Evolutionary conservation across 2,888 invertebrate species (phyloP), one percentile per base, ranked within the genome.

Genomic region (Linnaemya tessellans): DNA sequence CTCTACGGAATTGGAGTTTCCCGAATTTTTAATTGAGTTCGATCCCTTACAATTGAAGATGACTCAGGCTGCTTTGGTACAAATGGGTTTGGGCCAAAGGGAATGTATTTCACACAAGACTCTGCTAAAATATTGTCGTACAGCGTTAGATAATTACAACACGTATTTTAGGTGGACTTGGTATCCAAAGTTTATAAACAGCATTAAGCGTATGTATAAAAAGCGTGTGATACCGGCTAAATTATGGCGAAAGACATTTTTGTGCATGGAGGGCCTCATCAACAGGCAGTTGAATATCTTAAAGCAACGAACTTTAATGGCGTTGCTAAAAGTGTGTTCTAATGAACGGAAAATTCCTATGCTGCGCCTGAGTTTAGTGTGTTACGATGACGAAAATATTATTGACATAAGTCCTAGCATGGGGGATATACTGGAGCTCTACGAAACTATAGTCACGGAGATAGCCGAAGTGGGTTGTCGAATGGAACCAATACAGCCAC

Each of bases 241-340:
- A 13, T n/a, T 88, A 13, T 91, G 92, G 90, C 88, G 89, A 10
- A 90, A 90, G 20, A 89, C 93, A 11, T 92, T 93, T 87, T 87
- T 88, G 10, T 93, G 93, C 56, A 90, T 93, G 1, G 93, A 93
- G 82, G 93, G 92, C 35, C 90, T 95, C 1, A 93, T 95, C 80
- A 93, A 93, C 51, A 93, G 94, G 88, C 94, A 95, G 91, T 94
- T 97, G 87, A 94, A 95, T 88, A 94, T 95, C 88, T 89, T 95
- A 43, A 95, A 96, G 93, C 94, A 95, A 68, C 93, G 94, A 73
- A 96, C 96, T 9, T 94, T 96, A 62, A 93, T 94, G 58, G 93
- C 94, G 86, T 92, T 96, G 9, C 93, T 95, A 80, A 93, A 94
- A 0, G 91, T 94, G 9, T 93, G 95, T 11, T 92, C 93, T 75